Conservation (phyloP, 2,797 vertebrate genomes). For the Cynodonichthys magdalenae region DNA sequence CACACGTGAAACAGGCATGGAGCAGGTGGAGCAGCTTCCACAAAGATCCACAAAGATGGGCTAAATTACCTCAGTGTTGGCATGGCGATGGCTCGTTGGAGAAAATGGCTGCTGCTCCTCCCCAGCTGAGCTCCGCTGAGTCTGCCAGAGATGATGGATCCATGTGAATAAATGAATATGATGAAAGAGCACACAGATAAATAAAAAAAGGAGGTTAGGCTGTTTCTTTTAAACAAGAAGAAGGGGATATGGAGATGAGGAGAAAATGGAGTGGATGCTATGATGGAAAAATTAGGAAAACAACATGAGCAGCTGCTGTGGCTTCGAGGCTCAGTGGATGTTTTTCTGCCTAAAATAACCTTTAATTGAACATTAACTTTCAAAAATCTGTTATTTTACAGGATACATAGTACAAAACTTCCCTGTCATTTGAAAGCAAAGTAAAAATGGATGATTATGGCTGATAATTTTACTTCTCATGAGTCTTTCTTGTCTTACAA, state of each 20-base stretch:
- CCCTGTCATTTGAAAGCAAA: too few relatives aligned
- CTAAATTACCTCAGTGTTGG: slow-evolving; percentile 62
- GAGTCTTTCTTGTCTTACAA: too few relatives aligned
- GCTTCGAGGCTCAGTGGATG: background rate
- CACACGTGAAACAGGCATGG: slow-evolving; percentile 8
- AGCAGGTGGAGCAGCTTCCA: slow-evolving; percentile 44
- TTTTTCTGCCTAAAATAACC: background rate
- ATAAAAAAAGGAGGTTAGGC: slow-evolving; percentile 17
- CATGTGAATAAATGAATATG: slow-evolving; percentile 57
- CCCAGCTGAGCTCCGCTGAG: slow-evolving; percentile 65
- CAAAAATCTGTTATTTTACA: background rate
- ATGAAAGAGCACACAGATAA: slow-evolving; percentile 43
- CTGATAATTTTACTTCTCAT: too few relatives aligned
- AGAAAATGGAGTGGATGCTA: slow-evolving; percentile 20
- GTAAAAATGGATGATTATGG: too few relatives aligned
- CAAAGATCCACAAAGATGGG: slow-evolving; percentile 9
- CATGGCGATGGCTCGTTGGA: slow-evolving; percentile 61
- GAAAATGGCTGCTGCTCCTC: slow-evolving; percentile 59
- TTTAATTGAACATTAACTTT: background rate
- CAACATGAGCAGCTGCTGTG: slow-evolving; percentile 5
- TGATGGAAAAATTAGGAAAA: slow-evolving; percentile 23
- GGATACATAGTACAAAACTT: background rate
- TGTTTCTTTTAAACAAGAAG: slow-evolving; percentile 37
- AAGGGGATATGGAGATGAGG: slow-evolving; percentile 27
- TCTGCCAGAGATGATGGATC: slow-evolving; percentile 61